A percentile compares a stretch with the other conserved stretches of the same genome.
Conservation (phyloP, 2,113 vertebrate species). For the Ctenodactylus gundi region DNA sequence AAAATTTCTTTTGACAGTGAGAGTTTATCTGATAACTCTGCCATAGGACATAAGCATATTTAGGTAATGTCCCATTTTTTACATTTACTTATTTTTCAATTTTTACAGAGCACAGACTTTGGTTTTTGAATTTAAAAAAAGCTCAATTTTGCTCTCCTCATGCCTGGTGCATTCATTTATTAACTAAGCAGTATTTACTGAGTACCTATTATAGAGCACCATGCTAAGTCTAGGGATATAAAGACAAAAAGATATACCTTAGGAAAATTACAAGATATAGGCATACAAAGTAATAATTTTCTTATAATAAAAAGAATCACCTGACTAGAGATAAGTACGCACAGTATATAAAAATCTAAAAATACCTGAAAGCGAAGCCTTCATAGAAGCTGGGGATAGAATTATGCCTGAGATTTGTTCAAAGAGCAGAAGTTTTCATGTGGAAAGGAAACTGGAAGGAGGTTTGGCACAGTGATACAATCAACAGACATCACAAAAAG, state of each 20-base stretch:
- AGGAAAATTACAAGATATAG: neutral
- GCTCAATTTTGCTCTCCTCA: neutral
- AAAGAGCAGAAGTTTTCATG: conserved; percentile 13
- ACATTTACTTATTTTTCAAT: neutral
- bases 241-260: neutral
- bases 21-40: neutral
- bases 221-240: neutral
- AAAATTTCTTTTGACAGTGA: neutral
- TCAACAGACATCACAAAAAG: conserved; percentile 27
- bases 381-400: neutral
- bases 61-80: neutral
- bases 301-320: neutral
- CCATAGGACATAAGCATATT: neutral
- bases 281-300: neutral
- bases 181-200: conserved; percentile 21
- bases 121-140: conserved; percentile 9
- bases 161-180: neutral
- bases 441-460: neutral
- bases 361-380: neutral
- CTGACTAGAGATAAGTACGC: neutral
- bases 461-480: neutral
- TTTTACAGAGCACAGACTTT: neutral
- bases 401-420: neutral
- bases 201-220: neutral
- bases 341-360: neutral